Evolutionary conservation across 2,888 invertebrate species (phyloP), one percentile per base, ranked within the genome.

Genomic region (Drosophila mercatorum): DNA sequence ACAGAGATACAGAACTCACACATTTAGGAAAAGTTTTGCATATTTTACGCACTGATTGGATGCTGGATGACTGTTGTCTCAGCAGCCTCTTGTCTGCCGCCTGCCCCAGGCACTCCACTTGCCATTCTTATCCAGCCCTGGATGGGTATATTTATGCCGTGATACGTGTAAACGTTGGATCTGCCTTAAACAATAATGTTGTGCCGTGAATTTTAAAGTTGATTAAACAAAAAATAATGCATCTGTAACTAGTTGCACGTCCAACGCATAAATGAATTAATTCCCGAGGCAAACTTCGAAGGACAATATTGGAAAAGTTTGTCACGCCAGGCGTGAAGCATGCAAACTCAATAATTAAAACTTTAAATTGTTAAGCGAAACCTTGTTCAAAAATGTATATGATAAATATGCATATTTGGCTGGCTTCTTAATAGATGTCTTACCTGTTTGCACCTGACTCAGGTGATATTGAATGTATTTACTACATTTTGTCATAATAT

Each of bases 11-110:
- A 47, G 34, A 40, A 51, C 56, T 49, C 44, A 63, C 8, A 46
- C 44, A 38, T 51, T 60, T 60, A 70, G 51, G 62, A 43, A 77
- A 71, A 72, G 68, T 79, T 84, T 88, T 85, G 86, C 83, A 88
- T 86, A 88, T 62, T 83, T 86, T 81, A 77, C 73, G 76, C 81
- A 86, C 75, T 78, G 84, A 81, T 86, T 83, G 75, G 51, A 76
- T 68, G 63, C 57, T 52, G 41, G 61, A 49, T 59, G 52, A 69
- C 65, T 66, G 57, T 69, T 69, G 57, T 49, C 68, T 62, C 47
- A 65, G 65, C 59, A 43, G 46, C 40, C 55, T 55, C 47, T 49
- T 68, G 68, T 43, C 62, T 41, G 31, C 17, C 26, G 28, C 22
- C 44, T 44, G 75, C 58, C 66, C 41, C 17, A 44, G 64, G 61